Base-by-base conservation (phyloP, 2,113 vertebrate genomes). In the Oryctolagus cuniculus region DNA sequence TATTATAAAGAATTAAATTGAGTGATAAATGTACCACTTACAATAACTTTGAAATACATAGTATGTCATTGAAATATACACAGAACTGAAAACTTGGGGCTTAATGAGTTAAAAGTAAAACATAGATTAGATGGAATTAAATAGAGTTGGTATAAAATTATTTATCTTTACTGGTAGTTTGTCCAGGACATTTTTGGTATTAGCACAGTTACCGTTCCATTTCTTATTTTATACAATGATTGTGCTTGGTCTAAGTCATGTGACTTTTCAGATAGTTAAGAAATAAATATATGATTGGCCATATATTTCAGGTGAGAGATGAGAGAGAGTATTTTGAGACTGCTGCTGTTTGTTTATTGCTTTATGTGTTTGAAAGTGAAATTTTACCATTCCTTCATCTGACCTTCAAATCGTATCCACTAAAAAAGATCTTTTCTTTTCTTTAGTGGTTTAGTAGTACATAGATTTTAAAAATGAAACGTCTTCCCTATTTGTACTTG, bases 391-490 rank as follows among this genome's bases (percentile, higher is more conserved):
- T 90, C 85, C 21, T 93, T 91, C 38, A 75, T 90, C 36, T 83
- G 15, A 78, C 44, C 19, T 92, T 93, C 81, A 94, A 91, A 44
- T 94, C 92, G 4, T 89, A 55, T 95, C 44, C 38, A 88, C 58
- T 44, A 44, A 44, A 44, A 44, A 44, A 61, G 36, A 61, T 64
- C 77, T 95, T 83, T 89, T 89, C 79, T 89, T 75, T 95, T 29
- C 44, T 84, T 1, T 27, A 80, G 8, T 81, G 49, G n/a, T 82
- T 92, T 82, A 78, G 7, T 89, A 22, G 8, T 51, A 27, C 4
- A 25, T 77, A 7, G 31, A 49, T 86, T 92, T 87, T 85, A 49
- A 81, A 92, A 91, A 36, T 81, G 84, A n/a, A 90, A 93, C 64
- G 8, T 87, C 34, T 87, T 89, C 34, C 9, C 25, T 91, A 3